phyloP scores from a whole-genome alignment of 2,797 vertebrate species.

The Tympanoctomys barrerae region DNA sequence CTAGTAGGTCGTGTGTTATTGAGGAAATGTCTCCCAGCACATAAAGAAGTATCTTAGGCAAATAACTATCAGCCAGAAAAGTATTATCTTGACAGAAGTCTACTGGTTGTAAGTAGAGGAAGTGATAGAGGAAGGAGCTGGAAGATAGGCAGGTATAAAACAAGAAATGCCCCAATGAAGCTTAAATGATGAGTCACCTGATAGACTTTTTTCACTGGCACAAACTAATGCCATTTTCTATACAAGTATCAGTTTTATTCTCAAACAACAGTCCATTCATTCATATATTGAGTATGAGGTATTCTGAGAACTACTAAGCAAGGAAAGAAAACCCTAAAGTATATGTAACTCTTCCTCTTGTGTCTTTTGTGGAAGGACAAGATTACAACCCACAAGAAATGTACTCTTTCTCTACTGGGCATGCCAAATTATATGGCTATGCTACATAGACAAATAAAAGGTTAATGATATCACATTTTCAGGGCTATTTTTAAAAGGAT shows the following conservation, averaged over 20 bases:
- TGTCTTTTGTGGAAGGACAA: neutral
- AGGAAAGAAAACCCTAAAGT: neutral
- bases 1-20: neutral
- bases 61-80: neutral
- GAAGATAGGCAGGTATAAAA: neutral
- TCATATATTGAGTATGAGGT: neutral
- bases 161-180: neutral
- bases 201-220: neutral
- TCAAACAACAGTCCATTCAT: slow-evolving; percentile 1
- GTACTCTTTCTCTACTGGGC: neutral
- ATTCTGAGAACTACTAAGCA: neutral
- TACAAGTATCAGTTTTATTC: neutral
- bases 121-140: neutral
- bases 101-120: rapidly evolving
- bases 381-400: neutral
- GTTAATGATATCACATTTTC: neutral
- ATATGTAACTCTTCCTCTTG: neutral
- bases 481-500: slow-evolving; percentile 43
- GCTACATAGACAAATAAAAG: neutral
- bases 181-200: neutral
- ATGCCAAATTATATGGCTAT: neutral
- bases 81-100: neutral
- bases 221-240: neutral
- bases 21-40: neutral
- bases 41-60: neutral